Conservation (phyloP, 2,888 invertebrate species). For the Matsumyia berberina region DNA sequence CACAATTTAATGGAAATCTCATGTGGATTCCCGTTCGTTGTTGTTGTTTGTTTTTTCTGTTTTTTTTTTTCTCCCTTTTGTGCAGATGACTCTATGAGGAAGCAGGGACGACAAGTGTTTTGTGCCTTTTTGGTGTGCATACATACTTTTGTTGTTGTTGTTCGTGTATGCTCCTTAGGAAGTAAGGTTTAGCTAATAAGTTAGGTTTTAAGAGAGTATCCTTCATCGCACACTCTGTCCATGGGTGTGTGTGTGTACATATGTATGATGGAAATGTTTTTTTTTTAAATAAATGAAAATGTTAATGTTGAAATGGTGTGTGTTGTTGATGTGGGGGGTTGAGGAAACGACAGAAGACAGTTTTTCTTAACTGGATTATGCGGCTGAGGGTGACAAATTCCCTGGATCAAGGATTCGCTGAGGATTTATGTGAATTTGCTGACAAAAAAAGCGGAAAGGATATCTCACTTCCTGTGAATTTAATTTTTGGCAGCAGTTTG, state of each 20-base stretch:
- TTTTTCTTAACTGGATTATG: constrained; percentile 20
- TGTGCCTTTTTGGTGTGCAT: constrained; percentile 46
- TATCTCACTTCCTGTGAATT: too few relatives aligned
- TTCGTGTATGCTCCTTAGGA: constrained; percentile 35
- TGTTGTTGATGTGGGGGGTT: background rate
- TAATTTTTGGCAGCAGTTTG: too few relatives aligned
- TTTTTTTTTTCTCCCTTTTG: constrained; percentile 1
- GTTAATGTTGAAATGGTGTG: constrained; percentile 5
- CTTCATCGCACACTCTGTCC: background rate
- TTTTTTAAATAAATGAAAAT: constrained; percentile 29
- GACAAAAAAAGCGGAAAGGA: background rate
- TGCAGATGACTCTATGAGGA: constrained; percentile 5
- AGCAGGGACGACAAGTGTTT: constrained; percentile 15
- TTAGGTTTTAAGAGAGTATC: constrained; percentile 24
- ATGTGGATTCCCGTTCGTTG: constrained; percentile 44
- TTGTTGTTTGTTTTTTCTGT: constrained; percentile 26
- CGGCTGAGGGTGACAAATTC: constrained; percentile 30
- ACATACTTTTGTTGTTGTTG: constrained; percentile 36
- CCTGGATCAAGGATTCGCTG: constrained; percentile 17
- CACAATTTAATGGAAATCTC: constrained; percentile 64
- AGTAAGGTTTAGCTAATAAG: constrained; percentile 51
- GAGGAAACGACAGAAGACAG: too few relatives aligned
- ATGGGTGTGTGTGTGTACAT: constrained; percentile 1
- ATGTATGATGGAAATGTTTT: constrained; percentile 16
- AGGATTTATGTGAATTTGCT: constrained; percentile 14